Evolutionary conservation across 2,113 vertebrate species (phyloP).

Genomic region (Cephalopterus ornatus): DNA sequence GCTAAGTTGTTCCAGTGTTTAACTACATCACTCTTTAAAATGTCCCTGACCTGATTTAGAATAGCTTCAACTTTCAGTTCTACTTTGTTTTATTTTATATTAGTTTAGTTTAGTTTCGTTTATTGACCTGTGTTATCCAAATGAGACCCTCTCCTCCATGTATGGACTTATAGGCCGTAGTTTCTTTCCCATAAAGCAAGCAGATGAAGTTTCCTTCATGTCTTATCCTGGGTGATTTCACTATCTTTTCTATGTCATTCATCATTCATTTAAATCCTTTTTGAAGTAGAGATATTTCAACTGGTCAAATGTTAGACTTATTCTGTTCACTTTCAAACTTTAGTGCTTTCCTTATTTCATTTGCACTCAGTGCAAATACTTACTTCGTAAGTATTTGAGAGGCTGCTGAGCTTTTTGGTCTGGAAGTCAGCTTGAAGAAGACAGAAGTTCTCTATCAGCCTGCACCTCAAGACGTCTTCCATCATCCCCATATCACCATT

Average conservation of each 20-base stretch:
- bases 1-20: background rate
- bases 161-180: background rate
- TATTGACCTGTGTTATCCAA: background rate
- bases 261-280: background rate
- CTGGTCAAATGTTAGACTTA: background rate
- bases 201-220: background rate
- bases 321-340: background rate
- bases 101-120: background rate
- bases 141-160: background rate
- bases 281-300: background rate
- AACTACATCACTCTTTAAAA: constrained; percentile 17
- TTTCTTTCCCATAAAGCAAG: background rate
- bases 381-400: background rate
- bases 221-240: background rate
- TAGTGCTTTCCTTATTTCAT: background rate
- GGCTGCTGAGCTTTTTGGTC: too few species aligned
- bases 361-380: background rate
- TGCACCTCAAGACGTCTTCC: too few species aligned
- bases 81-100: background rate
- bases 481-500: too few species aligned
- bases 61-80: background rate
- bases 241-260: background rate
- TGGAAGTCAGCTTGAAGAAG: too few species aligned
- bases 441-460: too few species aligned
- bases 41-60: background rate